Evolutionary conservation across 2,113 vertebrate genomes (phyloP), one percentile per base, ranked within the genome.

Genomic region (Eulemur macaco): DNA sequence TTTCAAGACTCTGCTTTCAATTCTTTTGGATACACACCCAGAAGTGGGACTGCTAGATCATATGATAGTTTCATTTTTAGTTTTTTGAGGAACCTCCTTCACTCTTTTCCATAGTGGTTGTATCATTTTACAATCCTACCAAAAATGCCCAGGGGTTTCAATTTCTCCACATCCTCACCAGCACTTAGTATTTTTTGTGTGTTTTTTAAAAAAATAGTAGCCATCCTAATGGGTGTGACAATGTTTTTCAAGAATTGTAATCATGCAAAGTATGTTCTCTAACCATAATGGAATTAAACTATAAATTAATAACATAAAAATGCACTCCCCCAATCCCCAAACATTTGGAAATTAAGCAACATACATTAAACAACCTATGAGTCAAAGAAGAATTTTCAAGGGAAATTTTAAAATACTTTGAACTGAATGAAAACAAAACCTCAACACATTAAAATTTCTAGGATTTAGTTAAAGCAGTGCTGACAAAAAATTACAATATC

Each of bases 221-320:
- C 12, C 76, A 95, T 76, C 20, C 20, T 50, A 88, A 86, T 37
- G 58, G 45, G 14, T 86, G 7, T 52, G 31, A 52, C 29, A 87
- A 94, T 42, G 3, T 42, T 94, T 87, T 58, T 34, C 58, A 88
- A 76, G 37, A 81, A 91, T 8, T 92, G 39, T 96, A 95, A 92
- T 89, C 42, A 92, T 50, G 89, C 17, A 66, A 76, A 68, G 31
- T 50, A 96, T 82, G 39, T 56, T 68, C 15, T 77, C 18, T 68
- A 92, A 86, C 4, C 39, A 97, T 15, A 91, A 81, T 60, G 31
- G 18, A 95, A 95, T 80, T 96, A 78, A 96, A 94, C 1, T 73
- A 80, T 47, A 96, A 95, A 92, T 68, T 27, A 91, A 73, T 89
- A 91, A 96, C 23, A 91, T 73, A 71, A 86, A 93, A 45, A 82